Conservation (phyloP, 2,888 invertebrate species). For the Drosophila pseudotakahashii region DNA sequence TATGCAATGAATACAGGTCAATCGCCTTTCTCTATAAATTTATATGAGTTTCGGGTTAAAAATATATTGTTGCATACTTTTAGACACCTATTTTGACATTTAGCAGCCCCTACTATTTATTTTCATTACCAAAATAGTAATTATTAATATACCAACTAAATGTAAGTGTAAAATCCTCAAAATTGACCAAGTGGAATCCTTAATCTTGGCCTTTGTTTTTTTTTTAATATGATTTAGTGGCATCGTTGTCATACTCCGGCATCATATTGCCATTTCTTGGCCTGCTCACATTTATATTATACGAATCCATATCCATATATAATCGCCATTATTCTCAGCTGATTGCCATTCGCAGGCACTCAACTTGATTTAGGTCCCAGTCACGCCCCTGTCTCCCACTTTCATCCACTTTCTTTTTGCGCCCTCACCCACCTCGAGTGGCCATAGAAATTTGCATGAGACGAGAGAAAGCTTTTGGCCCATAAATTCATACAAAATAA, state of each 20-base stretch:
- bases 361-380: slow-evolving; percentile 46
- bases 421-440: slow-evolving; percentile 18
- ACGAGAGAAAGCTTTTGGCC: slow-evolving; percentile 16
- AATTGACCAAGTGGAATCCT: too few relatives aligned
- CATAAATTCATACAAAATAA: slow-evolving; percentile 40
- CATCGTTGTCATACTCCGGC: not conserved
- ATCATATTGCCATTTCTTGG: slow-evolving; percentile 17
- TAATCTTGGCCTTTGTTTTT: not conserved
- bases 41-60: too few relatives aligned
- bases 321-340: slow-evolving; percentile 46
- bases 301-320: slow-evolving; percentile 13
- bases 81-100: too few relatives aligned
- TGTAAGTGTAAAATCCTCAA: too few relatives aligned
- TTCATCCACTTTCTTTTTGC: not conserved
- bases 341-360: slow-evolving; percentile 67
- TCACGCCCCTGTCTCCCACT: slow-evolving; percentile 28
- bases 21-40: too few relatives aligned
- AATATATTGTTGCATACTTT: too few relatives aligned
- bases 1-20: too few relatives aligned
- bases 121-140: too few relatives aligned
- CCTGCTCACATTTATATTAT: slow-evolving; percentile 8
- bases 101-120: too few relatives aligned
- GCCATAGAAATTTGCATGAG: slow-evolving; percentile 23
- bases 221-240: not conserved
- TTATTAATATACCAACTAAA: too few relatives aligned